Evolutionary conservation across 2,888 invertebrate genomes (phyloP).

Genomic region (Nomada hirtipes): DNA sequence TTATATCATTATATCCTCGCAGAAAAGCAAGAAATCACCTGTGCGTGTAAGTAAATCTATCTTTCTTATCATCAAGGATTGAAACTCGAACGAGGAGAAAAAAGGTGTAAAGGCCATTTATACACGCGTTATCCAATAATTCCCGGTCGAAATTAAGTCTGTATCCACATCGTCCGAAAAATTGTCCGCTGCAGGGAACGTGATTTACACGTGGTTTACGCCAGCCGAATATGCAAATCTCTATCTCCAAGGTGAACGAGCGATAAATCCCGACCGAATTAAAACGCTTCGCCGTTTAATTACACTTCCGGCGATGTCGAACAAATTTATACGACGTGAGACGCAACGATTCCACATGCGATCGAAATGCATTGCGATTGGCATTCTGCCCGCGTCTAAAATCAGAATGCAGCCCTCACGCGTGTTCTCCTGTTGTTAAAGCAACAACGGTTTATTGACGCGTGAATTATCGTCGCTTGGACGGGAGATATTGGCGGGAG

Average conservation of each 20-base stretch:
- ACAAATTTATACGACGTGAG: slow-evolving; percentile 1
- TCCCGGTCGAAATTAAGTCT: too few relatives aligned
- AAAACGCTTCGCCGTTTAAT: slow-evolving; percentile 16
- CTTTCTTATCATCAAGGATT: too few relatives aligned
- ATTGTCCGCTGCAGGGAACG: not conserved
- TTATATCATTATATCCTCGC: too few relatives aligned
- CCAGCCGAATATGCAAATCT: not conserved
- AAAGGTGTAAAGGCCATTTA: too few relatives aligned
- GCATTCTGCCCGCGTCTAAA: slow-evolving; percentile 39
- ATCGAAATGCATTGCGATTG: slow-evolving; percentile 31
- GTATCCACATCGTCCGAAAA: not conserved
- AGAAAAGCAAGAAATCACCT: too few relatives aligned
- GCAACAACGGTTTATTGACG: slow-evolving; percentile 9
- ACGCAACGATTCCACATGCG: not conserved
- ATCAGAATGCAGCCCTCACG: slow-evolving; percentile 14
- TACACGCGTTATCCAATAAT: too few relatives aligned
- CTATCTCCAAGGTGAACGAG: slow-evolving; percentile 1
- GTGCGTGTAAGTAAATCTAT: too few relatives aligned
- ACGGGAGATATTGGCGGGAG: not conserved
- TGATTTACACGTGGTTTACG: not conserved
- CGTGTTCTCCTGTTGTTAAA: slow-evolving; percentile 7
- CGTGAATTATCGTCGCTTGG: slow-evolving; percentile 11
- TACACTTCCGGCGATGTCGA: not conserved
- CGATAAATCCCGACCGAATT: slow-evolving; percentile 12
- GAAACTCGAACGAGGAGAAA: too few relatives aligned